Base-by-base conservation (phyloP, 2,888 invertebrate species). In the Lasioglossum pauxillum region DNA sequence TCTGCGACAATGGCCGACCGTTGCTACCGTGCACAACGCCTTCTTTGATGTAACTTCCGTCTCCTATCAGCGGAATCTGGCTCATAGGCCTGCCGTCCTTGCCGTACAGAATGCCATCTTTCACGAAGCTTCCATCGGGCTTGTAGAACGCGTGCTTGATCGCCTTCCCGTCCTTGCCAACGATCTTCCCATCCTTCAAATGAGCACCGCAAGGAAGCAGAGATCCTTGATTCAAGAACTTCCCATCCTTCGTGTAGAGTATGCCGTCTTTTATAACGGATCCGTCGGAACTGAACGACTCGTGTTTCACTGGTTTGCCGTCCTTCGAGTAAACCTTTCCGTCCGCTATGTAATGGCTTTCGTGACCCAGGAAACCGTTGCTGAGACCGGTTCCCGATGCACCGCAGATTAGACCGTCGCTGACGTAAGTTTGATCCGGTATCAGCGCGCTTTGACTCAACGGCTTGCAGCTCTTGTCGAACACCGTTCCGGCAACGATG, bases 91-190 rank as follows among this genome's bases (percentile, higher is more conserved):
- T 91, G 4, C 93, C 94, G 69, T 95, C 94, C 41, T 91, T 93
- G 8, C 90, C 93, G 74, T 94, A 88, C 82, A 95, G 91, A 7
- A 94, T 88, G 14, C 95, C 95, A 38, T 95, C 95, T 64, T 93
- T 94, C 3, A 95, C 90, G 60, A 93, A 95, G 80, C 94, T 95
- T 16, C 95, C 95, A 60, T 95, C 93, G 0, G 94, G 91, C 79
- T 95, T 95, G 83, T 94, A 95, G 75, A 92, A 95, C 0, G 94
- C 93, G 44, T 94, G 92, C 76, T 95, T 95, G 7, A 95, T 85
- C 0, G 88, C 49, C 81, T 94, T 95, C 0, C 94, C 94, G 79
- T 95, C 95, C 78, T 94, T 94, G 12, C 94, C 92, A 35, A 95
- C 93, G 23, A 95, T 86, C 83, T 94, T 95, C 0, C 95, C 95